Evolutionary conservation across 35 echinoderm and acorn worm species (phyloP).

Genomic region (Stichopus chloronotus): DNA sequence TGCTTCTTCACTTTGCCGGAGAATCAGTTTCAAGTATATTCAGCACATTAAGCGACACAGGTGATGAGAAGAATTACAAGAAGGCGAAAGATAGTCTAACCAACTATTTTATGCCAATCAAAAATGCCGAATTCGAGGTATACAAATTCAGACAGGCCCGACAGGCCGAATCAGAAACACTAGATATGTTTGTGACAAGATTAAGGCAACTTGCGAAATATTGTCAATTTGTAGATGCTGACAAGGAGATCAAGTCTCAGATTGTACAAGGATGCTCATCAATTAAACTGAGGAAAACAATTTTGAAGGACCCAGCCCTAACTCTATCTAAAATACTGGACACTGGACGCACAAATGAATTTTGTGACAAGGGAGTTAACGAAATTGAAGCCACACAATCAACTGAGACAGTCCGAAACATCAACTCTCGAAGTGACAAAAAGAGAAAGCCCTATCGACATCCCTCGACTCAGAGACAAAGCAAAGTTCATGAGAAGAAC

Average conservation of each 20-base stretch:
- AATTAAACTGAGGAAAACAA: conserved; percentile 31
- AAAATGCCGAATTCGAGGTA: conserved; percentile 45
- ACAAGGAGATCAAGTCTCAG: conserved; percentile 65
- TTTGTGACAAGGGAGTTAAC: conserved; percentile 41
- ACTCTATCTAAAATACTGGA: conserved; percentile 53
- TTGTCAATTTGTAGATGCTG: conserved; percentile 62
- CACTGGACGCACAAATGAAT: conserved; percentile 45
- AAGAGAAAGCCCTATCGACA: background rate
- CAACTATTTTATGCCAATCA: conserved; percentile 46
- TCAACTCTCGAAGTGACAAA: background rate
- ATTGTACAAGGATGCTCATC: conserved; percentile 65
- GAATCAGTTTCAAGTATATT: conserved; percentile 61
- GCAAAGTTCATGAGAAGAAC: background rate
- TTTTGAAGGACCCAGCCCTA: conserved; percentile 49
- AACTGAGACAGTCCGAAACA: background rate
- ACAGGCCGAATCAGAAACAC: conserved; percentile 43
- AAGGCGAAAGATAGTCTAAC: too few relatives aligned
- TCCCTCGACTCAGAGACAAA: background rate
- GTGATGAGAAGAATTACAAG: too few relatives aligned
- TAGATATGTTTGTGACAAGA: conserved; percentile 57
- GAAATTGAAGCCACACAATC: conserved; percentile 37
- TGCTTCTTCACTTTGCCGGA: conserved; percentile 75
- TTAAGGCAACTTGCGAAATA: conserved; percentile 57
- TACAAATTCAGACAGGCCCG: conserved; percentile 55
- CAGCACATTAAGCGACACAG: conserved; percentile 31